Evolutionary conservation across 2,113 vertebrate species (phyloP).

Genomic region (Phylloscopus trochilus): DNA sequence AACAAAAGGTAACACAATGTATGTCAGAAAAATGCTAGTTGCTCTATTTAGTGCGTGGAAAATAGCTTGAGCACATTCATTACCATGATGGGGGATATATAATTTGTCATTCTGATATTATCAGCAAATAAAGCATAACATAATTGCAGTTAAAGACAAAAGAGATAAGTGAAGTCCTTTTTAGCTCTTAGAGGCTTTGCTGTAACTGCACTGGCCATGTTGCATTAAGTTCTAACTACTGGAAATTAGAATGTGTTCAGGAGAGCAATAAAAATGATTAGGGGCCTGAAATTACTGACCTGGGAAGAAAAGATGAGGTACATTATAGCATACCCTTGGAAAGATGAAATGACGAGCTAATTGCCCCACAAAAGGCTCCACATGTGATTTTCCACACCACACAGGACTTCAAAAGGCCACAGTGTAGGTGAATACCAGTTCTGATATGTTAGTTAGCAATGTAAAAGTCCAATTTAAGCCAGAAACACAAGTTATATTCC

Average conservation of each 20-base stretch:
- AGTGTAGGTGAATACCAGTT: not conserved
- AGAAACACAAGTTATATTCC: not conserved
- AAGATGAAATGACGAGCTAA: conserved; percentile 12
- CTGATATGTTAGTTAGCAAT: not conserved
- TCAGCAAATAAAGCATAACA: not conserved
- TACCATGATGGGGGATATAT: not conserved
- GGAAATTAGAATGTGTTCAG: conserved; percentile 27
- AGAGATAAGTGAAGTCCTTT: not conserved
- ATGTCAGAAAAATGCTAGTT: not conserved
- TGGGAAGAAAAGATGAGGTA: not conserved
- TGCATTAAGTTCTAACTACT: not conserved
- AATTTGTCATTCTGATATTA: not conserved
- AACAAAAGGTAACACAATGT: not conserved
- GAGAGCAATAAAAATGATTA: conserved; percentile 32
- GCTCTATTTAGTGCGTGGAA: not conserved
- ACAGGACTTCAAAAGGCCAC: not conserved
- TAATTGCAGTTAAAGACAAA: conserved; percentile 9
- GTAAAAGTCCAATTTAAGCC: not conserved
- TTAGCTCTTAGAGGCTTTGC: not conserved
- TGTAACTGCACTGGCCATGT: not conserved
- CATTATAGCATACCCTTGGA: not conserved
- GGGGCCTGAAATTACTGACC: not conserved
- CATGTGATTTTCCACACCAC: not conserved
- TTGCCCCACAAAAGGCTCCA: not conserved
- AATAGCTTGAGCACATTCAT: not conserved